Evolutionary conservation across 2,113 vertebrate genomes (phyloP).

Genomic region (Bubalus kerabau): DNA sequence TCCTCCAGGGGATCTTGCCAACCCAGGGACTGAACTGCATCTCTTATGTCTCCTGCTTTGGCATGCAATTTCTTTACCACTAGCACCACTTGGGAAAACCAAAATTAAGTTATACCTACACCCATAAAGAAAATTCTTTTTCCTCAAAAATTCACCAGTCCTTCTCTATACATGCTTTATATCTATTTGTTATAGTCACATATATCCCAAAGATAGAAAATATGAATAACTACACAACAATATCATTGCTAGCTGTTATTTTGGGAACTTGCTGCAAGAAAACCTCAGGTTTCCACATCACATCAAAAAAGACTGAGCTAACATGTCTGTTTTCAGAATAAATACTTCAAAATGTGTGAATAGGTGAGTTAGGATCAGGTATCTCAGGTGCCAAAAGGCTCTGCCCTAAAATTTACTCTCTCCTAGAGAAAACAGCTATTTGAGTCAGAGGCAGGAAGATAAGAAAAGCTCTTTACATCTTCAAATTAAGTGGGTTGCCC

Average conservation of each 20-base stretch:
- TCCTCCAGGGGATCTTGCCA: neutral
- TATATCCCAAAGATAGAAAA: neutral
- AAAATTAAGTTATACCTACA: neutral
- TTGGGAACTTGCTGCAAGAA: conserved; percentile 1
- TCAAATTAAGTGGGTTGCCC: conserved; percentile 33
- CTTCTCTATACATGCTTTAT: neutral
- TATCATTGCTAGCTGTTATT: neutral
- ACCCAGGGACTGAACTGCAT: neutral
- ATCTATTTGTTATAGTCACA: neutral
- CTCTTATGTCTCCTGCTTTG: neutral
- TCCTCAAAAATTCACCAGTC: neutral
- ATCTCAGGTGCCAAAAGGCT: neutral
- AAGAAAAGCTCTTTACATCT: neutral
- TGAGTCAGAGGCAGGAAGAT: conserved; percentile 39
- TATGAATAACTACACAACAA: neutral
- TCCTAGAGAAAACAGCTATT: conserved; percentile 1
- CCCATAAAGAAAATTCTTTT: neutral
- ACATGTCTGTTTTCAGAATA: conserved; percentile 62
- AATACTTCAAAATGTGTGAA: conserved; percentile 13
- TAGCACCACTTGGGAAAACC: neutral
- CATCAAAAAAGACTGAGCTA: conserved; percentile 25
- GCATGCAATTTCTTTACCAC: neutral
- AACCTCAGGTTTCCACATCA: neutral
- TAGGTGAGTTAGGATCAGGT: neutral
- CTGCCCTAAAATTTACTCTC: conserved; percentile 20